A percentile compares a stretch with the other conserved stretches of the same genome.
These are phyloP conservation scores for Meandrusa payeni DNA, from an alignment of 2,888 invertebrate genomes.

Conservation along the genomic window DNA sequence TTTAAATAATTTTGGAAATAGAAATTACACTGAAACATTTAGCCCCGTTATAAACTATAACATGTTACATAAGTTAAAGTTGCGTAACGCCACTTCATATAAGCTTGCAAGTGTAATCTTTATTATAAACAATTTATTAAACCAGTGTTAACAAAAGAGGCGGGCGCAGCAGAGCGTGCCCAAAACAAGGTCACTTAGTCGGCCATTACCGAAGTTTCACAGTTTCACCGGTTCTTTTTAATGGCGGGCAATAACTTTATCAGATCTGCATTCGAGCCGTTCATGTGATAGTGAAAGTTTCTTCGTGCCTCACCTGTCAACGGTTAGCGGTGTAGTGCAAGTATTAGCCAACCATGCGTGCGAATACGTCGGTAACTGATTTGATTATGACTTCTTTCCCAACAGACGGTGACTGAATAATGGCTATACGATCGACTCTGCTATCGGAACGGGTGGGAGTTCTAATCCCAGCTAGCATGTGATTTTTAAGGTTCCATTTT, in stretches of 20 bases:
- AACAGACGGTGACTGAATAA: too few species aligned
- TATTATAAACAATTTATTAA: slow-evolving; percentile 30
- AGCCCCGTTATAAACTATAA: too few species aligned
- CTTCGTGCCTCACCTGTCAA: slow-evolving; percentile 29
- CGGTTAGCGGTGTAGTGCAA: slow-evolving; percentile 25
- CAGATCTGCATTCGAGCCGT: slow-evolving; percentile 40
- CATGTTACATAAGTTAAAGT: too few species aligned
- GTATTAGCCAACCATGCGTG: slow-evolving; percentile 38
- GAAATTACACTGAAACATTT: too few species aligned
- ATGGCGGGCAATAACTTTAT: slow-evolving; percentile 31
- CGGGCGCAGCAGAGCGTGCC: slow-evolving; percentile 47
- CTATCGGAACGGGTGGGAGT: too few species aligned
- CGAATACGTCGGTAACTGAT: slow-evolving; percentile 43
- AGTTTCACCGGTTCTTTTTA: slow-evolving; percentile 48
- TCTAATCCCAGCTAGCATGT: too few species aligned
- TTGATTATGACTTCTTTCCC: slow-evolving; percentile 36
- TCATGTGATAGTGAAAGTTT: slow-evolving; percentile 54
- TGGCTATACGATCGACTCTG: too few species aligned
- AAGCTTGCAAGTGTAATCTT: slow-evolving; percentile 13
- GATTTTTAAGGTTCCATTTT: too few species aligned
- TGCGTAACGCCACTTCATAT: slow-evolving; percentile 14
- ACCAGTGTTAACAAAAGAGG: slow-evolving; percentile 44
- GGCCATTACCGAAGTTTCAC: slow-evolving; percentile 41
- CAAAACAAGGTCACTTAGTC: slow-evolving; percentile 48
- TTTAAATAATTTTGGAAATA: too few species aligned